Base-by-base conservation (phyloP, 1,140 invertebrate species). In the Drosophila parvula region DNA sequence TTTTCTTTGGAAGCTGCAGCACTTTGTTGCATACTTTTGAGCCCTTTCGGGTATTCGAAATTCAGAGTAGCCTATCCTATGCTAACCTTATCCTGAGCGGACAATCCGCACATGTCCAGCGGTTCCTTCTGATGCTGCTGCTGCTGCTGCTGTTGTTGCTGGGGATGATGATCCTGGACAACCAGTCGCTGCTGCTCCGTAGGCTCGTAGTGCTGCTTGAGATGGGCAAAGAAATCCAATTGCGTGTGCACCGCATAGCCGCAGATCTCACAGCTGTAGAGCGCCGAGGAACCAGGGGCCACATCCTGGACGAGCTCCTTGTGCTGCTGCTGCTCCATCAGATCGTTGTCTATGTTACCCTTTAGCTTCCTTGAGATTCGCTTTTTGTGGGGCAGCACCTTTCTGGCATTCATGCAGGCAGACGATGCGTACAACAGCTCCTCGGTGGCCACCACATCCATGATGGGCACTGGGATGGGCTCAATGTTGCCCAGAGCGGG, bases 201-300 rank as follows among this genome's bases (percentile, higher is more conserved):
- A 22, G 73, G 95, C 79, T 96, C 96, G 92, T 96, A 96, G 88
- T 96, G 96, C 44, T 92, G 90, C 92, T 96, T 96, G 4, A 96
- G 92, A 90, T 96, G 96, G 76, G 95, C 95, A 90, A 96, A 96
- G 83, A 96, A 96, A 62, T 94, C 94, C 22, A 96, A 88, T 79
- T 96, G 96, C 68, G 94, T 94, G 38, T 91, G 92, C 84, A 95
- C 95, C 28, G 92, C 93, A 69, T 93, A 93, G 30, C 93, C 93
- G 82, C 96, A 96, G 7, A 96, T 91, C 91, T 96, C 95, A 85
- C 96, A 96, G 57, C 93, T 93, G 74, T 95, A 96, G 10, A 80
- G 67, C 8, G 82, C 40, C 0, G 68, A 5, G 9, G 51, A 55
- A 18, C 32, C 34, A 0, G 70, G n/a, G 1, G 64, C 27, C 22